A percentile compares a stretch with the other conserved stretches of the same genome.
These are phyloP conservation scores for Magallana angulata DNA, from an alignment of 1,140 invertebrate species.

Conservation along the genomic window DNA sequence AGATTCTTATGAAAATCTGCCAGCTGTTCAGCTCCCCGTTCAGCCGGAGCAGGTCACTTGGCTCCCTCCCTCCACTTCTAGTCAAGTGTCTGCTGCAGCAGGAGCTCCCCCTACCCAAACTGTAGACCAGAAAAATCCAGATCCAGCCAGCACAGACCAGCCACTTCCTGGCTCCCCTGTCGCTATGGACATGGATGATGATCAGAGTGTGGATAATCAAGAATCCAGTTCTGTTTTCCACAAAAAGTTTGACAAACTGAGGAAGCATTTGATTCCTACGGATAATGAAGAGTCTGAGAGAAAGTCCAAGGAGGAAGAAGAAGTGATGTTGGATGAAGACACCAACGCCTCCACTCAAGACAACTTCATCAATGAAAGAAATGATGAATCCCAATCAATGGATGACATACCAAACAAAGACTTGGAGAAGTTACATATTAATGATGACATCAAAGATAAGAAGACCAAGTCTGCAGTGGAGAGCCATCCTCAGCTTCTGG, in stretches of 20 bases:
- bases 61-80: constrained; percentile 14
- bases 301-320: constrained; percentile 46
- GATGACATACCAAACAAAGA: constrained; percentile 37
- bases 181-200: constrained; percentile 49
- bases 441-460: constrained; percentile 29
- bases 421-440: constrained; percentile 29
- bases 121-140: not conserved
- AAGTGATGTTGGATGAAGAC: constrained; percentile 54
- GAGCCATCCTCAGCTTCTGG: constrained; percentile 74
- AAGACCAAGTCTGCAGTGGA: constrained; percentile 70
- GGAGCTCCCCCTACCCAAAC: not conserved
- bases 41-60: constrained; percentile 17
- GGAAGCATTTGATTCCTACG: constrained; percentile 60
- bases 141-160: not conserved
- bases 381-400: constrained; percentile 26
- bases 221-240: constrained; percentile 64
- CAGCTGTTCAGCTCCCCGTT: not conserved
- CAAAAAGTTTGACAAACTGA: constrained; percentile 77
- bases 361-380: not conserved
- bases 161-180: constrained; percentile 46
- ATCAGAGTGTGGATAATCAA: constrained; percentile 41
- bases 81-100: constrained; percentile 24
- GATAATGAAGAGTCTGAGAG: not conserved
- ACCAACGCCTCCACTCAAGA: constrained; percentile 43
- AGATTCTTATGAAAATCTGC: constrained; percentile 22